phyloP scores from a whole-genome alignment of 1,140 invertebrate genomes.

The Trichogramma pretiosum region DNA sequence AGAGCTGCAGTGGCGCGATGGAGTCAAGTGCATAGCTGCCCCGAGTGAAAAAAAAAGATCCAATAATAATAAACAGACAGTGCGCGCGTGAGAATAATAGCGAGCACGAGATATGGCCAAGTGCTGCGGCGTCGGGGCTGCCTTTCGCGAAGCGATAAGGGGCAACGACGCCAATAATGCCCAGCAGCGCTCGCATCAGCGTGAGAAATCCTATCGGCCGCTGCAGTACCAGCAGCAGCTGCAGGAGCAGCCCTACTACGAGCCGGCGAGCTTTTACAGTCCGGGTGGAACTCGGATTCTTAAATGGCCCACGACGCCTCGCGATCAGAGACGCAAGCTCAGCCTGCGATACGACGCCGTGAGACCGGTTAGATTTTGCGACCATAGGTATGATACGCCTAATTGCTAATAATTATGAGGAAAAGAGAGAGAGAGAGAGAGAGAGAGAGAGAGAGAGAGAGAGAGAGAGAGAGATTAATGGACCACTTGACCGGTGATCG shows the following conservation, averaged over 20 bases:
- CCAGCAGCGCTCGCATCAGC: constrained; percentile 25
- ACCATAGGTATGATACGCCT: too few species aligned
- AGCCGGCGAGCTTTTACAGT: background rate
- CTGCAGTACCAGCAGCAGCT: background rate
- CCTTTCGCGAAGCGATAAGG: constrained; percentile 21
- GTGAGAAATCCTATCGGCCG: too few species aligned
- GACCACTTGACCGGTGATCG: too few species aligned
- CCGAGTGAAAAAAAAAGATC: too few species aligned
- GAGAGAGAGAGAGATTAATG: too few species aligned
- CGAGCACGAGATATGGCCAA: constrained; percentile 23
- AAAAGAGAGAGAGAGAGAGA: too few species aligned
- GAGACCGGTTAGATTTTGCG: constrained; percentile 23
- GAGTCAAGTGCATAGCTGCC: too few species aligned
- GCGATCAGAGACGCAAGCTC: constrained; percentile 25
- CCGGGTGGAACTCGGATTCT: constrained; percentile 11
- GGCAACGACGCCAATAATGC: constrained; percentile 14
- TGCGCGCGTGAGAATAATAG: background rate
- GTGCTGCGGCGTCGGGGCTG: constrained; percentile 27
- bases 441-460: too few species aligned
- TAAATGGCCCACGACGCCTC: constrained; percentile 23
- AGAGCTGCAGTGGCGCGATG: too few species aligned
- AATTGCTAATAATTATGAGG: too few species aligned
- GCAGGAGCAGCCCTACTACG: constrained; percentile 1
- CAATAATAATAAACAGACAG: too few species aligned
- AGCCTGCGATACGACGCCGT: constrained; percentile 31